Conservation (phyloP, 2,888 invertebrate species). For the Augiades crinisus region DNA sequence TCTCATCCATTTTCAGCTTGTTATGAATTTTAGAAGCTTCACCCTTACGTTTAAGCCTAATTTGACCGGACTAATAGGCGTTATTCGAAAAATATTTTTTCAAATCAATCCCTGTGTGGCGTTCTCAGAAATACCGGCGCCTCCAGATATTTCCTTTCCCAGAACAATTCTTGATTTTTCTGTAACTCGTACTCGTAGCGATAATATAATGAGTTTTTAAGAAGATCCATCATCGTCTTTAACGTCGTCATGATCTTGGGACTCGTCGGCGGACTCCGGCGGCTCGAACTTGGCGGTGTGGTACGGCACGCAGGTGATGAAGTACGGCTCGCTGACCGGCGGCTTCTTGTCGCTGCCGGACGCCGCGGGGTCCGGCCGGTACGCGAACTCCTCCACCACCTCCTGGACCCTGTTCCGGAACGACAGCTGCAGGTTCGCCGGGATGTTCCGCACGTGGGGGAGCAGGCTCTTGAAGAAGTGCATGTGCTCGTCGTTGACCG, state of each 20-base stretch:
- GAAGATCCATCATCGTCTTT: background rate
- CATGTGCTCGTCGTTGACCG: conserved; percentile 15
- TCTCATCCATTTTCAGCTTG: no score
- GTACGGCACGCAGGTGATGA: conserved; percentile 11
- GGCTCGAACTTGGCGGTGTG: conserved; percentile 6
- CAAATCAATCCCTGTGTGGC: no score
- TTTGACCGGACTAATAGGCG: no score
- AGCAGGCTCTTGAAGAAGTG: conserved; percentile 22
- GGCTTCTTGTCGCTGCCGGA: background rate
- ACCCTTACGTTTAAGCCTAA: no score
- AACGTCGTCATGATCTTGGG: background rate
- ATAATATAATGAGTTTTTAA: no score
- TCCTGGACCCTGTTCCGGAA: conserved; percentile 20
- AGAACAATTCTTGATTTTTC: no score
- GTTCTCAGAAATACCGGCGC: no score
- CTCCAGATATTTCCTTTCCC: no score
- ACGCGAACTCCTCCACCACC: conserved; percentile 25
- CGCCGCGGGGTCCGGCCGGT: conserved; percentile 2
- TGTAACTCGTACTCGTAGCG: no score
- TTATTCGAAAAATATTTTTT: no score
- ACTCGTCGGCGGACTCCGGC: background rate
- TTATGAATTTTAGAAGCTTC: no score
- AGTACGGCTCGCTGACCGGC: background rate
- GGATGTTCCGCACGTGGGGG: conserved; percentile 19
- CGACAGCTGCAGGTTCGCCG: conserved; percentile 14